These are phyloP conservation scores for Riptortus pedestris DNA, from an alignment of 1,140 invertebrate species.

Conservation along the genomic window DNA sequence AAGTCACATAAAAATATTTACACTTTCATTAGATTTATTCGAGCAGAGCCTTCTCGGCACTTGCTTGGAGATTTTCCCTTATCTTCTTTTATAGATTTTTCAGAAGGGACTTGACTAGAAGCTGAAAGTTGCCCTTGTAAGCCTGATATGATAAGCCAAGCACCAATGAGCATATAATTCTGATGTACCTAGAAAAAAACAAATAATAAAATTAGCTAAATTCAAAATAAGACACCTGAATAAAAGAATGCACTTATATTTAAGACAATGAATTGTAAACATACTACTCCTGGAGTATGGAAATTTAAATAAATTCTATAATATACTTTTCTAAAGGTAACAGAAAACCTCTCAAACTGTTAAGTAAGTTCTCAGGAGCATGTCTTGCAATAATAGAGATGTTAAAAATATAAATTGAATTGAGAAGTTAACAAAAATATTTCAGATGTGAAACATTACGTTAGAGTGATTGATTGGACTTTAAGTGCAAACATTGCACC, in stretches of 20 bases:
- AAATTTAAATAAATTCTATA: no score
- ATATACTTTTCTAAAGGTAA: no score
- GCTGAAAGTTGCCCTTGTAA: constrained; percentile 59
- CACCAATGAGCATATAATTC: constrained; percentile 77
- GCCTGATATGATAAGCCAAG: constrained; percentile 75
- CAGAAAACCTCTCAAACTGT: no score
- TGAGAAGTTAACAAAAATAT: no score
- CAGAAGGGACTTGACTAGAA: constrained; percentile 43
- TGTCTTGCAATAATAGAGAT: no score
- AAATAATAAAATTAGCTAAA: neutral
- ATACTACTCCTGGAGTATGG: no score
- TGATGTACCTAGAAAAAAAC: constrained; percentile 56
- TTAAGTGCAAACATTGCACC: no score
- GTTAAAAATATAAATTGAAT: no score
- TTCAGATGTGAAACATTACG: no score
- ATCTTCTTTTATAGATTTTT: constrained; percentile 47
- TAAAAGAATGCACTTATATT: neutral
- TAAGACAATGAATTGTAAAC: neutral
- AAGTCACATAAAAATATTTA: no score
- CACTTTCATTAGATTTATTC: constrained; percentile 59
- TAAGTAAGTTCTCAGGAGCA: no score
- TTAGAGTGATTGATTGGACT: no score
- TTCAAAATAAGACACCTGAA: neutral
- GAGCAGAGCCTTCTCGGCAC: constrained; percentile 45
- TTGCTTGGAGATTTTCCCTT: constrained; percentile 56